Evolutionary conservation across 2,797 vertebrate genomes (phyloP), one percentile per base, ranked within the genome.

Genomic region (Florisuga fusca): DNA sequence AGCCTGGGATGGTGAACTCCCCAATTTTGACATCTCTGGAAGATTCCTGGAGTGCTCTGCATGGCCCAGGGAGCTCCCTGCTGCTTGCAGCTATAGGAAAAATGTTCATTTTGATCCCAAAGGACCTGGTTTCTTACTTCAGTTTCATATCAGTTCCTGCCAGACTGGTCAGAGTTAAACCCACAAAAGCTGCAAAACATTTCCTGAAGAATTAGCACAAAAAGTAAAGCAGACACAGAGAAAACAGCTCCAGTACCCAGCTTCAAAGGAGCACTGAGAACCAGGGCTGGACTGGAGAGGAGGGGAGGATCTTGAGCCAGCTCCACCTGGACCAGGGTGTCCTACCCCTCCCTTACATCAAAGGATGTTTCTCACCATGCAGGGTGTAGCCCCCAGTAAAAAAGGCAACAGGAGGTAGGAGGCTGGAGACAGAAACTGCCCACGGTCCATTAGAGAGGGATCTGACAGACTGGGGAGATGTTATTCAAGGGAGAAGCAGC

Each of bases 1-100:
- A 74, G 33, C 38, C 72, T 12, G 16, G 26, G 5, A 15, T 14
- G 55, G 15, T 21, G 34, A 89, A 86, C 13, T n/a, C 50, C 43
- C 61, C 3, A 2, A 3, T 61, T 38, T 8, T 4, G 1, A 15
- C 2, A 0, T 21, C 58, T 48, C 57, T 16, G 25, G 6, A 27
- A 50, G 45, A 16, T 14, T 33, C 27, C 53, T n/a, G n/a, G 22
- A 61, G 27, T 2, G 27, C 38, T 63, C 51, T 29, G 8, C 48
- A 14, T 6, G 18, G 12, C 51, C 31, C 31, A 18, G 10, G 5
- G 17, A 38, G 41, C 54, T 76, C 46, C 50, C 66, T 53, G 33
- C 26, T 64, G 31, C n/a, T 53, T 23, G 31, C 33, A 48, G 45
- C 50, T 43, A 17, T 3, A 11, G 10, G 14, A n/a, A 63, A 41